phyloP scores from a whole-genome alignment of 1,140 invertebrate species.

The Apis florea region DNA sequence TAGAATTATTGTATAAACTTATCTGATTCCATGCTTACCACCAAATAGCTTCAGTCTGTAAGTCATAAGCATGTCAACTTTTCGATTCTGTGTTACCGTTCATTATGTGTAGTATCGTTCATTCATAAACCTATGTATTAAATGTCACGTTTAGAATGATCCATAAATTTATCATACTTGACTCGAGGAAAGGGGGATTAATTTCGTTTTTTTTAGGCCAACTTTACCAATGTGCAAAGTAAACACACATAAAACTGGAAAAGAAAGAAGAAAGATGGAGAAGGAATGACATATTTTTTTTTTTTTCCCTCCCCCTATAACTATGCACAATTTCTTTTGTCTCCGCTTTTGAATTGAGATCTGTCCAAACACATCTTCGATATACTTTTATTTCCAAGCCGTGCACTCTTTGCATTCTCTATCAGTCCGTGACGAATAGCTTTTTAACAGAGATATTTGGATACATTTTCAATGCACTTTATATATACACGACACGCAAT shows the following conservation, averaged over 20 bases:
- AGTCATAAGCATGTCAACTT: constrained; percentile 73
- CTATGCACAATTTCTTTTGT: too few species aligned
- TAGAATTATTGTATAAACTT: constrained; percentile 67
- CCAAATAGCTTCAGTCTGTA: constrained; percentile 76
- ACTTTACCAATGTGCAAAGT: not conserved
- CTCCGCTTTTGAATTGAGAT: not conserved
- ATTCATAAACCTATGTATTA: constrained; percentile 10
- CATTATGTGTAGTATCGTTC: constrained; percentile 41
- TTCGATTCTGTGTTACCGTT: constrained; percentile 50
- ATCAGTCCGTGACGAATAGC: not conserved
- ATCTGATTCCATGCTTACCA: constrained; percentile 76
- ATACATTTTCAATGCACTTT: constrained; percentile 8
- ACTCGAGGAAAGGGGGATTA: not conserved
- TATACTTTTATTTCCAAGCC: not conserved
- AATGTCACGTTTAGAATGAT: constrained; percentile 14
- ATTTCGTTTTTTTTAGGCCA: not conserved
- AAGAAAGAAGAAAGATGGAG: not conserved
- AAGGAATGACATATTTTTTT: constrained; percentile 1
- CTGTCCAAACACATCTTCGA: not conserved
- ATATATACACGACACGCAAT: not conserved
- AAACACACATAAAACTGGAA: not conserved
- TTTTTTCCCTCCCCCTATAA: too few species aligned
- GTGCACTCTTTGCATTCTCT: constrained; percentile 34
- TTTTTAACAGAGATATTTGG: not conserved
- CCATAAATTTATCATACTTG: not conserved